Base-by-base conservation (phyloP, 2,797 vertebrate genomes). In the Sebastolobus alascanus region DNA sequence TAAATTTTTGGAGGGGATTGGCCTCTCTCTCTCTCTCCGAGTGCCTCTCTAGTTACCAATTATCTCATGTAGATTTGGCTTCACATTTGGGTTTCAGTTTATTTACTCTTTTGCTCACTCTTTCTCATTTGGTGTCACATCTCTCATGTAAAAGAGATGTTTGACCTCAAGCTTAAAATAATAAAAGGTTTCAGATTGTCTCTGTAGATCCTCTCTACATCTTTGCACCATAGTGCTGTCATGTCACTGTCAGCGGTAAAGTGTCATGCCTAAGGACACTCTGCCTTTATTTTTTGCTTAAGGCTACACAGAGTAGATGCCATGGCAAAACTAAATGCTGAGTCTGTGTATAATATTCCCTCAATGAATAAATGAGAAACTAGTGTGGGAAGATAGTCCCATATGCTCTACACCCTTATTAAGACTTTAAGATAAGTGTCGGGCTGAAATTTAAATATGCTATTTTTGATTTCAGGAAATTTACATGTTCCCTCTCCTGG, bases 381-480 rank as follows among this genome's bases (percentile, higher is more conserved):
- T 11, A n/a, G 54, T 72, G 22, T 22, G 55, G 31, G 25, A 33
- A 29, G 13, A 59, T 8, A 60, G 61, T 67, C 52, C 13, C 58
- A 55, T 25, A 37, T n/a, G 56, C 72, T 81, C 59, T 43, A 69
- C 77, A 59, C 68, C 71, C 68, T 88, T 84, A 85, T 83, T 85
- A 90, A 84, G 74, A 60, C 75, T 66, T 58, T 33, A 55, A 69
- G 54, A 76, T 52, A 77, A 61, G 63, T 50, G 68, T 54, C 18
- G 18, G 37, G 75, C 74, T 75, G 75, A 76, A 78, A 82, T 84
- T 82, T 86, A 73, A 89, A 90, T 85, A 72, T 80, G 46, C 52
- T 72, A 22, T 72, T 87, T 89, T 87, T 88, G 59, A 89, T 87
- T 86, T 82, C n/a, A 25, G 61, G 37, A 78, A 68, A 83, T 73